Evolutionary conservation across 2,797 vertebrate species (phyloP), one percentile per base, ranked within the genome.

Genomic region (Cossypha niveicapilla): DNA sequence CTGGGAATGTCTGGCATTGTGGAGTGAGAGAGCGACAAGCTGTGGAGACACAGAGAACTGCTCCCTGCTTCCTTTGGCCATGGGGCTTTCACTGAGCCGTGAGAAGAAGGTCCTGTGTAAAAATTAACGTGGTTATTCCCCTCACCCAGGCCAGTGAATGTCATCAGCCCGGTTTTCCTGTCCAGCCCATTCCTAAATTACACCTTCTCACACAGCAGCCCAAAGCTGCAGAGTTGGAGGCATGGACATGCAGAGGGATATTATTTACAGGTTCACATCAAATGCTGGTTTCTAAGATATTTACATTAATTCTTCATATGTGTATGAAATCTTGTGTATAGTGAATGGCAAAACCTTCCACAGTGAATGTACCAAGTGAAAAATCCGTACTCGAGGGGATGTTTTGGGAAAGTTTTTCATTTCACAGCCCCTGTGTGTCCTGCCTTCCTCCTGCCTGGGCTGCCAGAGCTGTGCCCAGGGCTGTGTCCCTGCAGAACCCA

Each of bases 1-100:
- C 10, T 24, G 37, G 45, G 53, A 41, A 13, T 1, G 0, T 0
- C 48, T 42, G 78, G 42, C 2, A 0, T 1, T 75, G 87, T 1
- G 34, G 47, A 78, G 78, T 13, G 80, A 21, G 81, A 85, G 89
- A 88, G 91, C 76, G 95, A 93, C 94, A 17, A 18, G 73, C 71
- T 63, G 94, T 95, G 96, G 95, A 76, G 45, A 22, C 37, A 7
- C 0, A 0, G 81, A 35, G 94, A 95, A 94, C 17, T 90, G 86
- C 91, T 78, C 56, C 17, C 54, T 28, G 56, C 58, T 75, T 0
- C 76, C 27, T 32, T 3, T 2, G 13, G 57, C 32, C 15, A 0
- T 0, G 67, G 39, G 53, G 3, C 5, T 54, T 3, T 9, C 15
- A 18, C 4, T 11, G 7, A 56, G 44, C 4, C 53, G 6, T 39